A percentile compares a stretch with the other conserved stretches of the same genome.
Conservation (phyloP, 64 coral and sea anemone species). For the Exaiptasia diaphana region DNA sequence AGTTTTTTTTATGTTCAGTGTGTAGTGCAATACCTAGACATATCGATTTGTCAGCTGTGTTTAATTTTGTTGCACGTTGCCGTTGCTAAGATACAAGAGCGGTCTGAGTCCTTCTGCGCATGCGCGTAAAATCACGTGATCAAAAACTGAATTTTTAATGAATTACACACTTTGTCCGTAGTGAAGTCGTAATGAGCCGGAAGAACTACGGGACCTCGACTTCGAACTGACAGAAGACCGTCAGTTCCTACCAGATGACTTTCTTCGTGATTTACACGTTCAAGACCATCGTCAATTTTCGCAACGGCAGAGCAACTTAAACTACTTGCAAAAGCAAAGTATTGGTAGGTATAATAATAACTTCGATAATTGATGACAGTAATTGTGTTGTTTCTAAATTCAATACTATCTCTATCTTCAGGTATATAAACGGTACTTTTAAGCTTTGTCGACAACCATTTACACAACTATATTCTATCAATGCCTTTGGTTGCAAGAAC, state of each 20-base stretch:
- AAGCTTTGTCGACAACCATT: background rate
- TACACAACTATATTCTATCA: conserved; percentile 2
- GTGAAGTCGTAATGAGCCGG: too few relatives aligned
- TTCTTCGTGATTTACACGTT: background rate
- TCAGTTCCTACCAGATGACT: background rate
- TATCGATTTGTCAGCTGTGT: too few relatives aligned
- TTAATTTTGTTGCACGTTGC: too few relatives aligned
- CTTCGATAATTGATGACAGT: background rate
- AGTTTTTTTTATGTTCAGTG: too few relatives aligned
- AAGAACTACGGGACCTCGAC: conserved; percentile 9
- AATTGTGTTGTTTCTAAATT: background rate
- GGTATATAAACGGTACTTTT: background rate
- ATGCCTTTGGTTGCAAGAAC: background rate
- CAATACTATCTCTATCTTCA: background rate
- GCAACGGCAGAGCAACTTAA: background rate
- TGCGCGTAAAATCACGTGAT: too few relatives aligned
- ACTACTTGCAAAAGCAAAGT: background rate
- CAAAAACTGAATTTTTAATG: too few relatives aligned
- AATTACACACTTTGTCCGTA: too few relatives aligned
- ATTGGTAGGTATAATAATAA: background rate
- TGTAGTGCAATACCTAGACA: too few relatives aligned
- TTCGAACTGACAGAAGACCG: conserved; percentile 13
- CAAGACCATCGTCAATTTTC: background rate
- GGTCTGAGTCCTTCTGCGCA: too few relatives aligned
- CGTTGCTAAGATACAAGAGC: too few relatives aligned